Conservation (phyloP, 2,888 invertebrate species). For the Cephus pulcher region DNA sequence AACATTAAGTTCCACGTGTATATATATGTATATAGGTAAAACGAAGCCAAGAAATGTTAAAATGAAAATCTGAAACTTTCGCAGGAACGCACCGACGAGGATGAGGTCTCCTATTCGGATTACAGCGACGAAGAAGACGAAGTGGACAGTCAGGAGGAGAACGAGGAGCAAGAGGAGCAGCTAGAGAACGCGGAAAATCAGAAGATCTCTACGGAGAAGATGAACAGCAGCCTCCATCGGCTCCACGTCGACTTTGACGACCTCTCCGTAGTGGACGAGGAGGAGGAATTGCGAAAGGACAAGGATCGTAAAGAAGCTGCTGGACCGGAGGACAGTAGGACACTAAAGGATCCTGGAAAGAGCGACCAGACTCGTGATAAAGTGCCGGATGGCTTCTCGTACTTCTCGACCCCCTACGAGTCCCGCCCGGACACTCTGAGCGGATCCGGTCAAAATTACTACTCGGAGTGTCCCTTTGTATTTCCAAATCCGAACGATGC, state of each 20-base stretch:
- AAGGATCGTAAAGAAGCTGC: slow-evolving; percentile 35
- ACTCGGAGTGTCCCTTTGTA: slow-evolving; percentile 51
- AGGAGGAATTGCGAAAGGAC: slow-evolving; percentile 64
- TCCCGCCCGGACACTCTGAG: slow-evolving; percentile 28
- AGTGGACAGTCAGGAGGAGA: slow-evolving; percentile 58
- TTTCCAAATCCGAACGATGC: slow-evolving; percentile 42
- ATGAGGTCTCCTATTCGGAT: slow-evolving; percentile 23
- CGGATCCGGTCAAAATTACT: slow-evolving; percentile 42
- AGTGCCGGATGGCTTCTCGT: slow-evolving; percentile 3
- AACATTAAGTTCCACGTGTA: too few relatives aligned
- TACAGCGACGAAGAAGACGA: slow-evolving; percentile 44
- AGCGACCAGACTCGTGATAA: background rate
- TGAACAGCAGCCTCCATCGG: slow-evolving; percentile 48
- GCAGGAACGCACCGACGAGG: slow-evolving; percentile 33
- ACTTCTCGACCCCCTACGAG: slow-evolving; percentile 28
- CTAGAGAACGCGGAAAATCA: slow-evolving; percentile 63
- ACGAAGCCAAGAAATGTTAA: too few relatives aligned
- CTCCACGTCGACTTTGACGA: slow-evolving; percentile 73
- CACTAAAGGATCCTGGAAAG: background rate
- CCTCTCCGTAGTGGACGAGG: slow-evolving; percentile 82
- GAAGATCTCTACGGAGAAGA: slow-evolving; percentile 68
- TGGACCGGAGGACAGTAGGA: slow-evolving; percentile 11
- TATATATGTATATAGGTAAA: too few relatives aligned
- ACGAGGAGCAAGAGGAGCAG: slow-evolving; percentile 46
- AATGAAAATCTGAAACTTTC: too few relatives aligned